A percentile compares a stretch with the other conserved stretches of the same genome.
Conservation (phyloP, 35 echinoderm and acorn worm species). For the Holothuria glaberrima region DNA sequence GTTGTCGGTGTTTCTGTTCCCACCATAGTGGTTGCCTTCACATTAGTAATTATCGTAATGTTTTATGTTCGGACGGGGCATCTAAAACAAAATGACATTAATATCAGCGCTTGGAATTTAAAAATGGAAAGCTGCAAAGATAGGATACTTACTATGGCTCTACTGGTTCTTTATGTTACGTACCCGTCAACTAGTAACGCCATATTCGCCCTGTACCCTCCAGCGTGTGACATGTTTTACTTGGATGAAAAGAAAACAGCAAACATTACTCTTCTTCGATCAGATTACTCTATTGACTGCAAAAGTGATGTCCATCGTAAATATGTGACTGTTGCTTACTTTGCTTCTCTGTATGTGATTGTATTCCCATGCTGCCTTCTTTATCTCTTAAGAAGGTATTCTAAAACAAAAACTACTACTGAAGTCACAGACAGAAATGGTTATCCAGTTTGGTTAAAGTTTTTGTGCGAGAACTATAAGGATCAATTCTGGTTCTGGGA, state of each 20-base stretch:
- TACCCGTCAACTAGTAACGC: conserved; percentile 56
- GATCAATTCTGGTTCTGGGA: conserved; percentile 62
- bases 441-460: conserved; percentile 12
- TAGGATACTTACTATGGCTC: not conserved
- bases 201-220: conserved; percentile 38
- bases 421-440: too few relatives aligned
- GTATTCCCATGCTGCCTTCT: conserved; percentile 37
- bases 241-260: conserved; percentile 1
- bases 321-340: conserved; percentile 22
- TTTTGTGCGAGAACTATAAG: conserved; percentile 62
- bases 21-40: not conserved
- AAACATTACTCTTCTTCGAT: conserved; percentile 12
- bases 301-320: not conserved
- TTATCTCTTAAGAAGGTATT: not conserved
- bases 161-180: conserved; percentile 47
- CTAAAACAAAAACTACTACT: not conserved
- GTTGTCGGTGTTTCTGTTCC: not conserved
- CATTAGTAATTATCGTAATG: not conserved
- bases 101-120: not conserved
- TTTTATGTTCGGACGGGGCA: too few relatives aligned
- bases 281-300: conserved; percentile 52
- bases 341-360: conserved; percentile 25
- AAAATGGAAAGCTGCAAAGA: not conserved
- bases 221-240: conserved; percentile 27
- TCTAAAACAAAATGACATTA: not conserved